phyloP scores from a whole-genome alignment of 2,113 vertebrate genomes.

The Brachyhypopomus gauderio region DNA sequence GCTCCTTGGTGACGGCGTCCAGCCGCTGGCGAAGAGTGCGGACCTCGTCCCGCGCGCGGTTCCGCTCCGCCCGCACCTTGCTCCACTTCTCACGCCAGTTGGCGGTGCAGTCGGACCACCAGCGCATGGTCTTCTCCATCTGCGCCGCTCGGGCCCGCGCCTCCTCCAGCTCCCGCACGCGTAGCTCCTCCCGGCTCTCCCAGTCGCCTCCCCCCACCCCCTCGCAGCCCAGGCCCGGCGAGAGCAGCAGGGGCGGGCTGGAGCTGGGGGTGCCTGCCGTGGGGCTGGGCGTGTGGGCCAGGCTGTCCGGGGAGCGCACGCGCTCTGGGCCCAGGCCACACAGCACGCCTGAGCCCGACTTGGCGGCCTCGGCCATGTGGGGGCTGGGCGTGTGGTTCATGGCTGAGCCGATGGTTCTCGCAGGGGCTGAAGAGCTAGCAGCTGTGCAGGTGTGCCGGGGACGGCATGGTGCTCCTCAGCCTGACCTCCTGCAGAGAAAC shows the following conservation, averaged over 20 bases:
- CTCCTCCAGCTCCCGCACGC: slow-evolving; percentile 92
- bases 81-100: slow-evolving; percentile 99
- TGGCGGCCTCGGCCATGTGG: slow-evolving; percentile 73
- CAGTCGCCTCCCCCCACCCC: slow-evolving; percentile 82
- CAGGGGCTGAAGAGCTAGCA: slow-evolving; percentile 13
- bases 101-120: slow-evolving; percentile 98
- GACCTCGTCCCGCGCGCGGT: slow-evolving; percentile 90
- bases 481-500: slow-evolving; percentile 41
- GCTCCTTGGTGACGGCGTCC: slow-evolving; percentile 90
- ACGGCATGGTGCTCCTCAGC: slow-evolving; percentile 3
- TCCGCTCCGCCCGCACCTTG: slow-evolving; percentile 93
- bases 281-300: slow-evolving; percentile 82
- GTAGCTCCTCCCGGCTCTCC: slow-evolving; percentile 94
- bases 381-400: slow-evolving; percentile 81
- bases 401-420: slow-evolving; percentile 49
- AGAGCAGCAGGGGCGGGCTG: slow-evolving; percentile 78
- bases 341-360: slow-evolving; percentile 71
- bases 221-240: slow-evolving; percentile 75
- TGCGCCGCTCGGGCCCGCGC: slow-evolving; percentile 89
- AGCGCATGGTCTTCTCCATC: slow-evolving; percentile 99
- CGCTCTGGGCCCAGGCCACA: slow-evolving; percentile 82
- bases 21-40: slow-evolving; percentile 89
- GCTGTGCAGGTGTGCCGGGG: slow-evolving; percentile 17
- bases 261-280: slow-evolving; percentile 85
- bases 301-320: slow-evolving; percentile 79